Evolutionary conservation across 2,113 vertebrate species (phyloP), one percentile per base, ranked within the genome.

Genomic region (Gracilinanus agilis): DNA sequence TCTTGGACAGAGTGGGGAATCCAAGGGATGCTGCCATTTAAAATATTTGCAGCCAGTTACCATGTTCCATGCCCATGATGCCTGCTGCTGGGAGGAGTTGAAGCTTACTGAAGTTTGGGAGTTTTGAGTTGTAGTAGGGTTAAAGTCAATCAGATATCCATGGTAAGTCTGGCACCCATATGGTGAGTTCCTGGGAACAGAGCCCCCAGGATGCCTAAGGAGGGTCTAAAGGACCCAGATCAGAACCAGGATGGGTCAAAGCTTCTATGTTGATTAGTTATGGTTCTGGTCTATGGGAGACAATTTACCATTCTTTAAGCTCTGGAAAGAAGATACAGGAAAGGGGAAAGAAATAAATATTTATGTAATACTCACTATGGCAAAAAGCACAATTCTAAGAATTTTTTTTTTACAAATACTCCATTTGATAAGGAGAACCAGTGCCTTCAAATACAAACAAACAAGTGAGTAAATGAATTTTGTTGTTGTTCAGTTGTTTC

Each of bases 111-210:
- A 75, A 75, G 34, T 16, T 19, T 53, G 29, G 44, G 40, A 89
- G 75, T 90, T 95, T 92, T 93, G 92, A 89, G 90, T 40, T 34
- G n/a, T 40, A 91, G 75, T 54, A 40, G 67, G 67, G 2, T 83
- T 40, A 83, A 83, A 23, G 67, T 83, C 19, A 83, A 40, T 83
- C 67, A 40, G n/a, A 6, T 40, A n/a, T 83, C n/a, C 34, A 23
- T 23, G 19, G 0, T n/a, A 75, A 75, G 4, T 75, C 4, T 40
- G 67, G 67, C 67, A 40, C n/a, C 19, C 1, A 83, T 40, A 40
- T 9, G 19, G 8, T 83, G 16, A 83, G 19, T 83, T 83, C 19
- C 16, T 83, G 16, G 2, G n/a, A 40, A 83, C 19, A 8, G n/a
- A 83, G 16, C 16, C 19, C 23, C 19, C 16, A 75, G 34, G 19